phyloP scores from a whole-genome alignment of 2,888 invertebrate species.

The Apotomis betuletana region DNA sequence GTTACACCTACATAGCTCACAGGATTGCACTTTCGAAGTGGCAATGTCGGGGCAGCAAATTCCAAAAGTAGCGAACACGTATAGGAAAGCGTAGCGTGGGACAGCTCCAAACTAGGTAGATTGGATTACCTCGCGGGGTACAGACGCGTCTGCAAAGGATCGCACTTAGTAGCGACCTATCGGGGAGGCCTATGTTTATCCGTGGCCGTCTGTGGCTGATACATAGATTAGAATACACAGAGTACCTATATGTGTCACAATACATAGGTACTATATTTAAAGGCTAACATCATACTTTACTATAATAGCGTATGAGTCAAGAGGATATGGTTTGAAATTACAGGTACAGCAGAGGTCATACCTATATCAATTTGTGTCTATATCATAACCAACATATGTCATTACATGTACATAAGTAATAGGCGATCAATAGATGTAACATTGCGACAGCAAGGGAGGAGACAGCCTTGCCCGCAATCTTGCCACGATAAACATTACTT shows the following conservation, averaged over 20 bases:
- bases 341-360: slow-evolving; percentile 38
- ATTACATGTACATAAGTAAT: slow-evolving; percentile 38
- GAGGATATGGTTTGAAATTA: slow-evolving; percentile 32
- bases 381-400: slow-evolving; percentile 41
- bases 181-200: too few relatives aligned
- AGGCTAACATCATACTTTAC: slow-evolving; percentile 30
- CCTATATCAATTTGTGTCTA: slow-evolving; percentile 36
- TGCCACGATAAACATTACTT: slow-evolving; percentile 58
- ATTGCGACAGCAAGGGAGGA: slow-evolving; percentile 56
- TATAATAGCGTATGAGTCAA: slow-evolving; percentile 30
- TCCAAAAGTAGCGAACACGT: too few relatives aligned
- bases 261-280: background rate
- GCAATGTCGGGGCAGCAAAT: too few relatives aligned
- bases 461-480: slow-evolving; percentile 69
- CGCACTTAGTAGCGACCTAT: too few relatives aligned
- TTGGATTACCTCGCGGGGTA: too few relatives aligned
- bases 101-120: too few relatives aligned
- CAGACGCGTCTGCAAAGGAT: too few relatives aligned
- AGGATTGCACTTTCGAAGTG: too few relatives aligned
- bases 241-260: background rate
- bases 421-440: slow-evolving; percentile 40
- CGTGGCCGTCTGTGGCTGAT: too few relatives aligned
- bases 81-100: too few relatives aligned
- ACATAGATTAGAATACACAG: background rate
- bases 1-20: too few relatives aligned